phyloP scores from a whole-genome alignment of 2,888 invertebrate genomes.

The Melanotus villosus region DNA sequence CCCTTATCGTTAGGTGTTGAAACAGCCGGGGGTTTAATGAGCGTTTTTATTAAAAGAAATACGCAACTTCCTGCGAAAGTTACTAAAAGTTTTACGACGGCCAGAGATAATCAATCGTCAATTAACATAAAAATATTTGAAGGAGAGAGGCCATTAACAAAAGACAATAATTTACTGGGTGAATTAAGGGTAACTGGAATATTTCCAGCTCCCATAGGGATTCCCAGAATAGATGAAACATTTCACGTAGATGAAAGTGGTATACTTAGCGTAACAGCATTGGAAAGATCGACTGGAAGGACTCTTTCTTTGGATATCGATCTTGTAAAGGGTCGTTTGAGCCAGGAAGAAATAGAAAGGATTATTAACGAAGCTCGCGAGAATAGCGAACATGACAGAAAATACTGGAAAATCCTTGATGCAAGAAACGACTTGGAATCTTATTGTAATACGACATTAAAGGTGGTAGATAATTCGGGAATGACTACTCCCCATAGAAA shows the following conservation, averaged over 20 bases:
- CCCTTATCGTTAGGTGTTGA: constrained; percentile 93
- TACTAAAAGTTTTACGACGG: constrained; percentile 96
- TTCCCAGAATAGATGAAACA: constrained; percentile 90
- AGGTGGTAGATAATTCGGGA: neutral
- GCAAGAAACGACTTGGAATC: constrained; percentile 25
- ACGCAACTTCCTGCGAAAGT: constrained; percentile 98
- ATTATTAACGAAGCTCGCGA: constrained; percentile 92
- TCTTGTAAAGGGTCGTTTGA: constrained; percentile 92
- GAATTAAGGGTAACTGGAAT: constrained; percentile 98
- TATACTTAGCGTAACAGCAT: constrained; percentile 94
- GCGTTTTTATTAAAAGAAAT: constrained; percentile 96
- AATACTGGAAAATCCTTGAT: neutral
- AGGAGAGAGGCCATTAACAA: constrained; percentile 96
- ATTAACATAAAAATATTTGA: constrained; percentile 94
- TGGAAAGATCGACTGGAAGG: constrained; percentile 93
- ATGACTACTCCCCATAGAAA: constrained; percentile 8
- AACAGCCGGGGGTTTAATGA: constrained; percentile 95
- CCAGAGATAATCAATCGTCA: constrained; percentile 97
- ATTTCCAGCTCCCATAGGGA: constrained; percentile 93
- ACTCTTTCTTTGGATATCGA: constrained; percentile 86
- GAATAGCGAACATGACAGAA: neutral
- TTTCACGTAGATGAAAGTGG: constrained; percentile 96
- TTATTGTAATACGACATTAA: constrained; percentile 19
- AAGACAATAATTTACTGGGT: constrained; percentile 95
- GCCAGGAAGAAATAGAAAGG: constrained; percentile 93